Base-by-base conservation (phyloP, 2,888 invertebrate species). In the Conops quadrifasciatus region DNA sequence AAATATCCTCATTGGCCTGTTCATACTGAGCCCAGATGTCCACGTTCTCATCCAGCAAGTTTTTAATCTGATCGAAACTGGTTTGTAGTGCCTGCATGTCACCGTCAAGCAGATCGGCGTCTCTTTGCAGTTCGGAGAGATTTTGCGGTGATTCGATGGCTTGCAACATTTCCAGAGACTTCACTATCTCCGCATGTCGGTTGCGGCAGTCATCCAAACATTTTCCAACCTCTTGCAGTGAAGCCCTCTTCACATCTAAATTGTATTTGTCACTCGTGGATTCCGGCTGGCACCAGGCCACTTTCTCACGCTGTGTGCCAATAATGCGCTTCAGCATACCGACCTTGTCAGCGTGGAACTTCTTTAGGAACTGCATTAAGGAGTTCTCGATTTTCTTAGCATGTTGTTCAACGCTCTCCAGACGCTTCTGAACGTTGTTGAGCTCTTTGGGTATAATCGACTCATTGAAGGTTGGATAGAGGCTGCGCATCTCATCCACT, bases 281-380 rank as follows among this genome's bases (percentile, higher is more conserved):
- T 81, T 97, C 96, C 0, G 95, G 94, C 80, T 92, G 90, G 83
- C 97, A 97, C 96, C 97, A 97, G 16, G 91, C 89, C 1, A 95
- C 91, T 85, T 97, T 97, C 81, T 97, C 97, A 74, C 92, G 92
- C 75, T 94, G 91, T 1, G 93, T 91, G 66, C 90, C 89, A 13
- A 97, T 89, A 81, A 94, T 91, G 77, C 95, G 90, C 78, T 94
- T 93, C 49, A 96, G 88, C 81, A 93, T 92, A 62, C 90, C 91
- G 71, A 94, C 90, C 80, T 94, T 95, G 76, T 96, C 96, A 62
- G 91, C 91, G 79, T 95, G 94, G 76, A 93, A 90, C 84, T 96
- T 96, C 81, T 94, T 94, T 67, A 97, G 88, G 85, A 95, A 94
- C 49, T 92, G 91, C 5, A 93, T 87, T 36, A 97, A 83, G 0